phyloP scores from a whole-genome alignment of 1,140 invertebrate genomes.

The Chionoecetes opilio region DNA sequence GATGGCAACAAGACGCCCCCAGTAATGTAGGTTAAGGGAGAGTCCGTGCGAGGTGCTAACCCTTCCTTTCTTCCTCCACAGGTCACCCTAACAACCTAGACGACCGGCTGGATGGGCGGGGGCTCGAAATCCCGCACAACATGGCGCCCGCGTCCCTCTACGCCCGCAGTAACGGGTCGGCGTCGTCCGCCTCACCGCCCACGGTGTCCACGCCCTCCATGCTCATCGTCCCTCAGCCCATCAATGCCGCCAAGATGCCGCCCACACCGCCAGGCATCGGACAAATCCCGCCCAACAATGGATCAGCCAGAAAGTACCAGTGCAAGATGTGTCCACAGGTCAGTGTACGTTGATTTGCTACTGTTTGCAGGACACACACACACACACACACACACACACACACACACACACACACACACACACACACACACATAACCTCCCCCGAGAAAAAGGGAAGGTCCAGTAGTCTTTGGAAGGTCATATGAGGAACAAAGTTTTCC shows the following conservation, averaged over 20 bases:
- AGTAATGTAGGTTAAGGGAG: conserved; percentile 2
- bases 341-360: conserved; percentile 83
- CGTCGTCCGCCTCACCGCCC: conserved; percentile 84
- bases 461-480: too few species aligned
- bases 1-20: background rate
- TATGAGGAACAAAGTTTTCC: background rate
- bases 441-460: background rate
- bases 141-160: conserved; percentile 82
- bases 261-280: conserved; percentile 80
- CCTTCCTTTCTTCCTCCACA: conserved; percentile 42
- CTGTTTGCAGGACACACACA: conserved; percentile 4
- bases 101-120: conserved; percentile 68
- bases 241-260: conserved; percentile 90
- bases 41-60: background rate
- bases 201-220: conserved; percentile 86
- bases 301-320: conserved; percentile 91
- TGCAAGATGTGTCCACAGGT: conserved; percentile 99
- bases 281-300: conserved; percentile 81
- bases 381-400: conserved; percentile 52
- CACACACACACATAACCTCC: background rate
- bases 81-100: conserved; percentile 72
- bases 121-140: conserved; percentile 74
- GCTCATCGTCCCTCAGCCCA: conserved; percentile 95
- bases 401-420: conserved; percentile 50
- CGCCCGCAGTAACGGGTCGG: conserved; percentile 84